Evolutionary conservation across 2,113 vertebrate species (phyloP).

Genomic region (Raja brachyura): DNA sequence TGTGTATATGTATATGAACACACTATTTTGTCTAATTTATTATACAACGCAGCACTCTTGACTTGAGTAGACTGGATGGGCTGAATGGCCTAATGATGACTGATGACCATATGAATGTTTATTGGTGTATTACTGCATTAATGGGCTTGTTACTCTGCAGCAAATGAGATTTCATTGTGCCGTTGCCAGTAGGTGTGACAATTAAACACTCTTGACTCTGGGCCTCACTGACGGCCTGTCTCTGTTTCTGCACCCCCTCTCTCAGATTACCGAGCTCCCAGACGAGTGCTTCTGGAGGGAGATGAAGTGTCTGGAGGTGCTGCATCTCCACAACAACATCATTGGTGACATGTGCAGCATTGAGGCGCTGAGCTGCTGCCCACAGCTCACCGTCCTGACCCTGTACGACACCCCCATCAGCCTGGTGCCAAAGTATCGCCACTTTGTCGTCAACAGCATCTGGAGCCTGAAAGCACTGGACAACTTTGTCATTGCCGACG

Average conservation of each 20-base stretch:
- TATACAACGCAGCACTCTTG: no score
- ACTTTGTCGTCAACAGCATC: slow-evolving; percentile 53
- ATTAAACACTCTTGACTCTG: no score
- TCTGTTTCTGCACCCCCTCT: not conserved
- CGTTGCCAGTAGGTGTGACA: no score
- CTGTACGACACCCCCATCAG: slow-evolving; percentile 58
- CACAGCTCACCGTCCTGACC: slow-evolving; percentile 51
- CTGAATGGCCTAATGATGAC: no score
- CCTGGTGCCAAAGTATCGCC: slow-evolving; percentile 55
- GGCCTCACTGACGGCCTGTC: not conserved
- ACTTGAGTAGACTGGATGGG: no score
- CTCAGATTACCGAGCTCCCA: slow-evolving; percentile 54
- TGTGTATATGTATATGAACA: no score
- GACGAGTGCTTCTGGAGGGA: slow-evolving; percentile 52
- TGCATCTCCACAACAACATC: slow-evolving; percentile 58
- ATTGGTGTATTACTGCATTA: no score
- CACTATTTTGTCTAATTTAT: no score
- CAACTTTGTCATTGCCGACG: slow-evolving; percentile 57
- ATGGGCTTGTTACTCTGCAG: no score
- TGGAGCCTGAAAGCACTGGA: slow-evolving; percentile 56
- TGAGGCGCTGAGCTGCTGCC: slow-evolving; percentile 51
- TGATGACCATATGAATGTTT: no score
- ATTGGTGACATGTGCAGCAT: slow-evolving; percentile 49
- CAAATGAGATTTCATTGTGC: no score
- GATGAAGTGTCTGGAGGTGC: slow-evolving; percentile 51